Conservation (phyloP, 2,888 invertebrate species). For the Elegia similella region DNA sequence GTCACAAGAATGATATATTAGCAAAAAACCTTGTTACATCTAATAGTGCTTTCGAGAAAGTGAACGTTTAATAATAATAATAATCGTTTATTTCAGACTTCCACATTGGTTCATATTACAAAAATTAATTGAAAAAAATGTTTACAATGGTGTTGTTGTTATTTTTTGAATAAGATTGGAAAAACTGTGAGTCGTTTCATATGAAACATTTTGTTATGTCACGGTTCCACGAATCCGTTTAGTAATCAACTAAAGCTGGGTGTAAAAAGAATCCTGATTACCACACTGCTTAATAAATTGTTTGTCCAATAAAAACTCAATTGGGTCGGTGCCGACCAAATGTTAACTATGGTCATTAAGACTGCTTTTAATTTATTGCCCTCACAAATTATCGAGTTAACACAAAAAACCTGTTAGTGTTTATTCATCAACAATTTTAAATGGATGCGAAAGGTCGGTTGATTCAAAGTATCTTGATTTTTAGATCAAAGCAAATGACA, state of each 20-base stretch:
- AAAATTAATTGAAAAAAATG: no score
- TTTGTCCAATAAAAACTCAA: slow-evolving; percentile 36
- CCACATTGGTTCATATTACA: no score
- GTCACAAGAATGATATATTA: no score
- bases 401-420: slow-evolving; percentile 36
- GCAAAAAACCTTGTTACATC: no score
- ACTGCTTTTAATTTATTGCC: slow-evolving; percentile 37
- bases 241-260: slow-evolving; percentile 40
- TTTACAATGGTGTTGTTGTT: neutral
- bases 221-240: slow-evolving; percentile 36
- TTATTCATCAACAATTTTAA: slow-evolving; percentile 33
- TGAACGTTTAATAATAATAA: no score
- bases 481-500: neutral
- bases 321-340: slow-evolving; percentile 24
- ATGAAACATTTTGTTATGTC: neutral
- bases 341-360: slow-evolving; percentile 17
- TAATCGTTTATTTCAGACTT: no score
- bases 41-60: neutral
- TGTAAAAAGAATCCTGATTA: slow-evolving; percentile 38
- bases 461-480: neutral
- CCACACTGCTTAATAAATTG: slow-evolving; percentile 34
- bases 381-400: slow-evolving; percentile 43
- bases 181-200: neutral
- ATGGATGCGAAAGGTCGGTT: slow-evolving; percentile 19
- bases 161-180: neutral